Base-by-base conservation (phyloP, 1,140 invertebrate species). In the Penaeus vannamei region DNA sequence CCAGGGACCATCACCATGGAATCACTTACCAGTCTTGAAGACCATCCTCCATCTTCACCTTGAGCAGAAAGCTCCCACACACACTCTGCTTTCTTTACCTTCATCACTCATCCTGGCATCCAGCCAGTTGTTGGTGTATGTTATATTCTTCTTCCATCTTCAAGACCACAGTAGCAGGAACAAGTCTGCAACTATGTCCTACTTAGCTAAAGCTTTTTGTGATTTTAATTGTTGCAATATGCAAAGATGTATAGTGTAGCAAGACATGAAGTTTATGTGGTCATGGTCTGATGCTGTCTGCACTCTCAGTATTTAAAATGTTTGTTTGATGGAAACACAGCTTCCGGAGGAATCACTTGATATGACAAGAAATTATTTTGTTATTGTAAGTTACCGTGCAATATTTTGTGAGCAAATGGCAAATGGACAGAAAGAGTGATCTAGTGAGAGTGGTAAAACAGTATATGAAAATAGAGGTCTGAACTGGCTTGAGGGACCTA, bases 191-290 rank as follows among this genome's bases (percentile, higher is more conserved):
- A 83, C 83, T 84, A 89, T 89, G 84, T 89, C 86, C 86, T 87
- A 46, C 87, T 84, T 53, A 53, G 87, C 87, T 77, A 59, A 79
- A 84, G 87, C 87, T 87, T 89, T 89, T 85, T 89, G 87, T 89
- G 87, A 89, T 84, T 77, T 84, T 84, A 77, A 84, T 89, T 84
- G 87, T 89, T 84, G 87, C 87, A 84, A 60, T 89, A 72, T 89
- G 87, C 87, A 89, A 77, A 84, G 72, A 59, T 83, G 60, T 89
- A 84, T 89, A 89, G 86, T 87, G 60, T 87, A 87, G 86, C 66
- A 64, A 59, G 29, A 66, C 62, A 87, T 59, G 79, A 66, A 82
- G 64, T 81, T 14, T 81, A 36, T 81, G 76, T 66, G 85, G 53
- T 87, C 59, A 81, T 60, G 85, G 85, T 87, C 69, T 76, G 36